phyloP scores from a whole-genome alignment of 2,797 vertebrate species.

The Anomalospiza imberbis region DNA sequence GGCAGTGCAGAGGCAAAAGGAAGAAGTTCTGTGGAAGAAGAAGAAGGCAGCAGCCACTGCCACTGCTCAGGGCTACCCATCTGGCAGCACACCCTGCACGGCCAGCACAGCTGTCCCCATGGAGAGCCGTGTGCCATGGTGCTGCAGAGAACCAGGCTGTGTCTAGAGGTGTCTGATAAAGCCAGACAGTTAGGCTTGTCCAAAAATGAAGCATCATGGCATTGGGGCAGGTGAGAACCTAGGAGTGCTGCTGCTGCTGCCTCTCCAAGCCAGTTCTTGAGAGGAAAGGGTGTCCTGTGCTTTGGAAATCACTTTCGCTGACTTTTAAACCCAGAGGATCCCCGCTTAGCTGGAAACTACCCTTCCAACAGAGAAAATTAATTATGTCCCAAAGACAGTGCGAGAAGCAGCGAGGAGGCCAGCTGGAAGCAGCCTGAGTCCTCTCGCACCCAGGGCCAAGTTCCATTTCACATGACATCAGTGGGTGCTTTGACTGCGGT shows the following conservation, averaged over 20 bases:
- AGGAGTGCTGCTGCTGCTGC: fast-evolving
- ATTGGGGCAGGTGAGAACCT: neutral
- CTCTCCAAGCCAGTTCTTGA: neutral
- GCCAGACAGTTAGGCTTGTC: neutral
- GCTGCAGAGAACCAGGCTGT: neutral
- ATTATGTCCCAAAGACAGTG: conserved; percentile 17
- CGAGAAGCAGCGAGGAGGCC: neutral
- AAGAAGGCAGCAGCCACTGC: neutral
- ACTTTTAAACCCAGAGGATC: conserved; percentile 38
- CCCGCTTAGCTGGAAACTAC: conserved; percentile 34
- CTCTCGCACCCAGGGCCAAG: neutral
- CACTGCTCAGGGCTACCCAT: neutral
- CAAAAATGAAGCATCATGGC: neutral
- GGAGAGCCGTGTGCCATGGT: fast-evolving
- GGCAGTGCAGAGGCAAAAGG: neutral
- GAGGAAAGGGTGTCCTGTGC: conserved; percentile 8
- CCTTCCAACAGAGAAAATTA: conserved; percentile 42
- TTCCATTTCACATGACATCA: conserved; percentile 7
- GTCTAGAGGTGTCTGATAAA: neutral
- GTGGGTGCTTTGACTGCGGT: neutral
- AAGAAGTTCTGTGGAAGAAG: neutral
- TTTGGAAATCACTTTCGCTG: conserved; percentile 29
- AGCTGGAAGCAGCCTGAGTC: conserved; percentile 28
- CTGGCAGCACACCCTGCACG: neutral
- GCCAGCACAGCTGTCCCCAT: neutral